Conservation (phyloP, 2,888 invertebrate species). For the Steinernema hermaphroditum region DNA sequence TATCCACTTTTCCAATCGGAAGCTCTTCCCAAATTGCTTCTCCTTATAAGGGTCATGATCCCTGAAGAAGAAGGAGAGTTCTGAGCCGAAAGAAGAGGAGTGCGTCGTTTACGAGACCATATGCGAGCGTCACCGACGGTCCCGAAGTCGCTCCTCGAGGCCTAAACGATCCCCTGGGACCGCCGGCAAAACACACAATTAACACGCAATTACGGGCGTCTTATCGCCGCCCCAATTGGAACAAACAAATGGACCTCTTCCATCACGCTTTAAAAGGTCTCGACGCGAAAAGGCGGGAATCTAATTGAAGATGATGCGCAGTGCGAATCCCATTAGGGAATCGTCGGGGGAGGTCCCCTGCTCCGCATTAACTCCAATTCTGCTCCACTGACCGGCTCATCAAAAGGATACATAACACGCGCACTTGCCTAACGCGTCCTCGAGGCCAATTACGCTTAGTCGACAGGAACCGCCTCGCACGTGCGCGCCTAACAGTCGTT, state of each 20-base stretch:
- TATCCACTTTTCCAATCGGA: no score
- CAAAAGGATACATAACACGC: conserved; percentile 15
- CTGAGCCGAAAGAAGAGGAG: background rate
- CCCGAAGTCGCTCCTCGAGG: background rate
- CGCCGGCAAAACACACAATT: conserved; percentile 24
- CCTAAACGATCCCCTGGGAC: conserved; percentile 5
- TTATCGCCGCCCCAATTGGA: conserved; percentile 5
- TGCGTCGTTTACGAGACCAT: conserved; percentile 14
- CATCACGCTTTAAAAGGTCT: background rate
- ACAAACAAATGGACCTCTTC: conserved; percentile 19
- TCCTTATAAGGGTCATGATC: no score
- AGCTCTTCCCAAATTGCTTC: no score
- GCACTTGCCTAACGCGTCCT: background rate
- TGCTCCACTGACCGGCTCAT: background rate
- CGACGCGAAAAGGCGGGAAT: conserved; percentile 1
- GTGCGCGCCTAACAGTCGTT: no score
- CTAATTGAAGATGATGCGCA: conserved; percentile 17
- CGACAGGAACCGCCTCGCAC: background rate
- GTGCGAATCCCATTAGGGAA: background rate
- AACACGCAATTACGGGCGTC: conserved; percentile 29
- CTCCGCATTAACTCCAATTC: background rate
- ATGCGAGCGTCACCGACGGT: conserved; percentile 8
- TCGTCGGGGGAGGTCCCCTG: conserved; percentile 1
- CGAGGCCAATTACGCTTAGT: background rate
- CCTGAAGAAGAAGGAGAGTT: background rate